A percentile compares a stretch with the other conserved stretches of the same genome.
Evolutionary conservation across 2,888 invertebrate species (phyloP).

Genomic region (Lithophane ornitopus): DNA sequence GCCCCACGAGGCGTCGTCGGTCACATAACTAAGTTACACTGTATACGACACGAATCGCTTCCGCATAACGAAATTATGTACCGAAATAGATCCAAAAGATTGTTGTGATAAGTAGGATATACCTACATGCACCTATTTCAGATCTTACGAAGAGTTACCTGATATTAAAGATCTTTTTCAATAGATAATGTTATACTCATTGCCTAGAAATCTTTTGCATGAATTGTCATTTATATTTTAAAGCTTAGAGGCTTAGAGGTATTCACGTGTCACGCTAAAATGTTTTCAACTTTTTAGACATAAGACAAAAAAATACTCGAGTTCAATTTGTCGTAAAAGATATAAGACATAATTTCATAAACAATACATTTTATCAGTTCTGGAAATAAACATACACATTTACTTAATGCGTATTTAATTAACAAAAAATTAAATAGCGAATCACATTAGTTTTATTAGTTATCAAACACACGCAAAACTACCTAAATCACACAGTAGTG

Average conservation of each 20-base stretch:
- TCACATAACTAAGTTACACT: slow-evolving; percentile 24
- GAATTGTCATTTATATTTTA: neutral
- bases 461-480: slow-evolving; percentile 14
- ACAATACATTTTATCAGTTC: slow-evolving; percentile 8
- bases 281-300: neutral
- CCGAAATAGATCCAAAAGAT: slow-evolving; percentile 21
- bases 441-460: slow-evolving; percentile 12
- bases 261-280: neutral
- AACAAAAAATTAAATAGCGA: slow-evolving; percentile 6
- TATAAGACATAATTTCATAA: slow-evolving; percentile 10
- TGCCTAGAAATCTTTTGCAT: neutral
- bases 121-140: neutral
- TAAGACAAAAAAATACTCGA: neutral
- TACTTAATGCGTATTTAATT: slow-evolving; percentile 15
- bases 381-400: slow-evolving; percentile 23
- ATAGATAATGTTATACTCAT: neutral
- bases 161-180: neutral
- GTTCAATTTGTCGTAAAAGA: slow-evolving; percentile 18
- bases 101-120: neutral
- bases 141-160: neutral
- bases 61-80: slow-evolving; percentile 27
- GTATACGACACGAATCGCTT: slow-evolving; percentile 4
- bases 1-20: neutral
- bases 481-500: slow-evolving; percentile 13
- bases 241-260: neutral